Base-by-base conservation (phyloP, 1,140 invertebrate species). In the Hydropsyche tenuis region DNA sequence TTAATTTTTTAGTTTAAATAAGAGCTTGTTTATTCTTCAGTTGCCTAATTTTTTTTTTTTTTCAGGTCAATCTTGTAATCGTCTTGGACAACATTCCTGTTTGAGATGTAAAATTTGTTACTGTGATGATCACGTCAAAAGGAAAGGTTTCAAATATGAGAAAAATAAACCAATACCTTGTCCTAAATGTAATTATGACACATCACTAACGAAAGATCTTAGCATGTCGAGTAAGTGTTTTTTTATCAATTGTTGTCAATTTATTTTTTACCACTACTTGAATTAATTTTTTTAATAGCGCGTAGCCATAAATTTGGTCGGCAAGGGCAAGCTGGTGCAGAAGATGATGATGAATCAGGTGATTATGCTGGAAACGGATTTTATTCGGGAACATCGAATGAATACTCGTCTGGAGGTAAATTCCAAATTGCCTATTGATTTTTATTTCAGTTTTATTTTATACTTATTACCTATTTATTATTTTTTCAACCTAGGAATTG, bases 31-130 rank as follows among this genome's bases (percentile, higher is more conserved):
- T 1, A 25, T 20, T 20, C n/a, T 65, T 18, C n/a, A 25, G 0
- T 37, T 37, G 30, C 11, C 20, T 64, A 63, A 46, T 0, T 27
- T 53, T 14, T 22, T 1, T 56, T 23, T n/a, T 72, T 48, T 74
- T 75, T 76, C 83, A 93, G 91, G 92, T 82, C 92, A 95, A 85
- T 97, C 95, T 0, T 98, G 96, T 81, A 98, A 98, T 85, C 92
- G 92, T 73, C 84, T 96, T 73, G 96, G 96, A 0, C 95, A 98
- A 85, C 96, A 96, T 85, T 97, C 96, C 0, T 98, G 96, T 82
- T 86, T 98, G 73, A 89, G 93, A 80, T 99, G 96, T 83, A 99
- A 99, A 85, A 93, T 91, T 12, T 98, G 96, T 83, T 98, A 94
- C 82, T 99, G 97, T 85, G 96, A 98, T 81, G 96, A 98, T 85